phyloP scores from a whole-genome alignment of 2,888 invertebrate genomes.

The Pristionchus fissidentatus region DNA sequence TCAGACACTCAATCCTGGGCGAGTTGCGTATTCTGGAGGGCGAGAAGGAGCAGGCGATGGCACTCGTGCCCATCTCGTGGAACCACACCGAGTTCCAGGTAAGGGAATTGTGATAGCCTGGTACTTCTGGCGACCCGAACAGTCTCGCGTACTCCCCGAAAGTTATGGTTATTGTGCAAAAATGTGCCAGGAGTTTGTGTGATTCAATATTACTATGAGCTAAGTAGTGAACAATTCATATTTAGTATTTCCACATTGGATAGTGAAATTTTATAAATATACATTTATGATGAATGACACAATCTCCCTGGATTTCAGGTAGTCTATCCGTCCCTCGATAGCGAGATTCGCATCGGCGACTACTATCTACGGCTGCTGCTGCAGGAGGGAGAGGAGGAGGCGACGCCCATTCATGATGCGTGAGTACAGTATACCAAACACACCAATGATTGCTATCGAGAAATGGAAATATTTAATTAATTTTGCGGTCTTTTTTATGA shows the following conservation, averaged over 20 bases:
- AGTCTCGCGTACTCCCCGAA: neutral
- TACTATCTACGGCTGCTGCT: slow-evolving; percentile 94
- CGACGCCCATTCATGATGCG: slow-evolving; percentile 79
- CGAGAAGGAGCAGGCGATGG: slow-evolving; percentile 87
- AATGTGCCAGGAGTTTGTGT: neutral
- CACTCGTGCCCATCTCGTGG: slow-evolving; percentile 85
- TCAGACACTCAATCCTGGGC: slow-evolving; percentile 57
- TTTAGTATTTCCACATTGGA: neutral
- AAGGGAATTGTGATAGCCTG: neutral
- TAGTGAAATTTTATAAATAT: no score
- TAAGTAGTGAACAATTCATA: neutral
- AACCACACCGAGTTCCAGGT: slow-evolving; percentile 96
- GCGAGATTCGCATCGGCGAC: slow-evolving; percentile 97
- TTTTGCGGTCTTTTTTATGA: no score
- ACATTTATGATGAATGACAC: no score
- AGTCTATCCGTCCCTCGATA: slow-evolving; percentile 91
- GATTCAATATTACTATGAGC: neutral
- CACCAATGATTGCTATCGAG: neutral
- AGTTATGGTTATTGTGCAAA: neutral
- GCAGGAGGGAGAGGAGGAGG: slow-evolving; percentile 84
- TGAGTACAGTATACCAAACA: slow-evolving; percentile 51
- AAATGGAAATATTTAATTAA: no score
- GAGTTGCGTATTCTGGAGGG: slow-evolving; percentile 85
- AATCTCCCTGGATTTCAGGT: slow-evolving; percentile 77
- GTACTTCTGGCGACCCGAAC: neutral